Evolutionary conservation across 2,113 vertebrate genomes (phyloP), one percentile per base, ranked within the genome.

Genomic region (Acrocephalus kingi): DNA sequence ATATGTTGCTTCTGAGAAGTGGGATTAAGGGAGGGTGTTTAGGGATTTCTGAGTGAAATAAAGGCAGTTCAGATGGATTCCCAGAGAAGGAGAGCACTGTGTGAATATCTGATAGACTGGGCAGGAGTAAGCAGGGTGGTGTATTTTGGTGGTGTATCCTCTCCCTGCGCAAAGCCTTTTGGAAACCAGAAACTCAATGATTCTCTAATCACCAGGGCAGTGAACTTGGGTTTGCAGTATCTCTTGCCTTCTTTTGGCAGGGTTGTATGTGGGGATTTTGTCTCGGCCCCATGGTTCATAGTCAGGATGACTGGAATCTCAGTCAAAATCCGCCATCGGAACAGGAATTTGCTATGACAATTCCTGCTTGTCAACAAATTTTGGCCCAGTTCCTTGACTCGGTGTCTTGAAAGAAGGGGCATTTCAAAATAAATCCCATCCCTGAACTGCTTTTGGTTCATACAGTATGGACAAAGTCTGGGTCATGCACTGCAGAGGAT

Each of bases 181-280:
- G 21, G 88, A 96, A 96, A 93, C 76, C 92, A 96, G 96, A 90
- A 96, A 87, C 73, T 89, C 64, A 77, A 74, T 81, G 84, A n/a
- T 31, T 85, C 18, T 54, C 37, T 43, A 21, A 84, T 75, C 58
- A 67, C 61, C 64, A 68, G 49, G 80, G 49, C 45, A 63, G 79
- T 75, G 77, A 81, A 72, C 49, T 52, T 94, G 94, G 91, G 94
- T 95, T 94, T 87, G 80, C 90, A 96, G 83, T 75, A 87, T 58
- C 48, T 93, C 69, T 95, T 88, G 82, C 67, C 52, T 92, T 96
- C 91, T 95, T 97, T 88, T 87, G 93, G 91, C 88, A 97, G 84
- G n/a, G 83, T 72, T 89, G 41, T 66, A 14, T 4, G 22, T 80
- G 84, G 73, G 76, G 84, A 93, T 96, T 97, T 96, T 93, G 66